Percentiles rank a stretch among this genome's conserved stretches.
Evolutionary conservation across 2,113 vertebrate genomes (phyloP).

Genomic region (Notothenia rossii): DNA sequence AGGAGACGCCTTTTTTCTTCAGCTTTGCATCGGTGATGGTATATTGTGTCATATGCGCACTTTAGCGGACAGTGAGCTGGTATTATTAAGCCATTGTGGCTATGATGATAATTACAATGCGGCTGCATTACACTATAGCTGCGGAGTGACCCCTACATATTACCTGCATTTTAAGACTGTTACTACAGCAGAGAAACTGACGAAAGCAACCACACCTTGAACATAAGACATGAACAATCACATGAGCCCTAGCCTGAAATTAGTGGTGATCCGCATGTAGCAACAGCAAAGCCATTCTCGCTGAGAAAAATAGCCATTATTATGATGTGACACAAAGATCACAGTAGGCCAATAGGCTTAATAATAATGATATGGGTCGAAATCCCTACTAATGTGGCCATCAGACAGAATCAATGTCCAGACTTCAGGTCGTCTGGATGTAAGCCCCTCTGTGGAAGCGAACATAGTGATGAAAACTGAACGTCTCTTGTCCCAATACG

Average conservation of each 20-base stretch:
- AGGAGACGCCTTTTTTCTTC: constrained; percentile 63
- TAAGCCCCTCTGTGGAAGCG: constrained; percentile 20
- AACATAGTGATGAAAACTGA: constrained; percentile 29
- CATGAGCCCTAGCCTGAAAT: constrained; percentile 56
- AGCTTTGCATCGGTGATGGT: constrained; percentile 49
- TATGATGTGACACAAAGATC: constrained; percentile 1
- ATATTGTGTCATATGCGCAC: constrained; percentile 50
- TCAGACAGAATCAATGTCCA: not conserved
- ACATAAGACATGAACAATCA: constrained; percentile 56
- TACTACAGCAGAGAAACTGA: constrained; percentile 46
- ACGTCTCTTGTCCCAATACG: constrained; percentile 17
- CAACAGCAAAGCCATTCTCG: constrained; percentile 7
- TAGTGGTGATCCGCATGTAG: constrained; percentile 41
- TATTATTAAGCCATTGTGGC: constrained; percentile 48
- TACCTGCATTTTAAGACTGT: constrained; percentile 51
- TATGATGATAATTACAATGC: constrained; percentile 42
- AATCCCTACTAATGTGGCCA: constrained; percentile 10
- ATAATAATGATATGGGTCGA: constrained; percentile 16
- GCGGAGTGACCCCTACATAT: constrained; percentile 48
- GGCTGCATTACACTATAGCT: constrained; percentile 42
- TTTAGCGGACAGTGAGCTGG: constrained; percentile 45
- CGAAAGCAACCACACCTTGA: constrained; percentile 79
- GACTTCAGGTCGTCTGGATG: constrained; percentile 47
- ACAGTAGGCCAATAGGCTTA: not conserved
- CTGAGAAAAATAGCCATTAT: not conserved